Percentiles rank a stretch among this genome's conserved stretches.
Conservation (phyloP, 2,888 invertebrate genomes). For the Priocnemis perturbator region DNA sequence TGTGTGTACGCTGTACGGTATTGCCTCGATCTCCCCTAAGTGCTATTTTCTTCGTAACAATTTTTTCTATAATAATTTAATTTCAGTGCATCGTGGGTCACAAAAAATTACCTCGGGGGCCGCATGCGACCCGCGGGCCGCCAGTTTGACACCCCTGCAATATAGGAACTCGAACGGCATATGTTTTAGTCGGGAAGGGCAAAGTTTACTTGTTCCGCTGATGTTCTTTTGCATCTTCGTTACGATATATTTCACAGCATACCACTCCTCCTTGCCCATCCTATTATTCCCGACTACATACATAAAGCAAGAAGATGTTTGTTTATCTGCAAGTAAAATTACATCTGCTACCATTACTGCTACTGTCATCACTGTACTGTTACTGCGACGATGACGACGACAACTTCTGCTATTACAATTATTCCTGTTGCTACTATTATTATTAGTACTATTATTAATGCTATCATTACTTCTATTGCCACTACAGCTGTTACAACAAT, state of each 20-base stretch:
- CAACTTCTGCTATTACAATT: too few species aligned
- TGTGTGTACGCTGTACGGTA: too few species aligned
- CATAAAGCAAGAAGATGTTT: slow-evolving; percentile 31
- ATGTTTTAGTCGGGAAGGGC: too few species aligned
- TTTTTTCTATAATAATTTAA: too few species aligned
- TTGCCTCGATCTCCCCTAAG: too few species aligned
- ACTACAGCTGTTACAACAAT: slow-evolving; percentile 25
- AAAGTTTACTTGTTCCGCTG: too few species aligned
- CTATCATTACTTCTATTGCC: slow-evolving; percentile 46
- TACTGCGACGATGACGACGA: slow-evolving; percentile 26
- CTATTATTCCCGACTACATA: slow-evolving; percentile 59
- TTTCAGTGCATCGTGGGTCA: too few species aligned
- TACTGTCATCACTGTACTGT: slow-evolving; percentile 28
- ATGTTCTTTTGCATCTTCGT: background rate
- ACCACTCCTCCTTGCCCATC: slow-evolving; percentile 42
- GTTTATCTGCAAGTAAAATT: slow-evolving; percentile 11
- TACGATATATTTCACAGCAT: slow-evolving; percentile 18
- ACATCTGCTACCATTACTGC: slow-evolving; percentile 32
- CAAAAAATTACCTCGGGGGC: too few species aligned
- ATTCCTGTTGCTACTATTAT: slow-evolving; percentile 15
- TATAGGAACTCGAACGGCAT: too few species aligned
- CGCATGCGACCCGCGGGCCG: too few species aligned
- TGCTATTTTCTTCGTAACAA: too few species aligned
- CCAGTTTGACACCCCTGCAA: too few species aligned
- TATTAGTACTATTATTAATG: slow-evolving; percentile 30